phyloP scores from a whole-genome alignment of 2,113 vertebrate species.

The Isurus oxyrinchus region DNA sequence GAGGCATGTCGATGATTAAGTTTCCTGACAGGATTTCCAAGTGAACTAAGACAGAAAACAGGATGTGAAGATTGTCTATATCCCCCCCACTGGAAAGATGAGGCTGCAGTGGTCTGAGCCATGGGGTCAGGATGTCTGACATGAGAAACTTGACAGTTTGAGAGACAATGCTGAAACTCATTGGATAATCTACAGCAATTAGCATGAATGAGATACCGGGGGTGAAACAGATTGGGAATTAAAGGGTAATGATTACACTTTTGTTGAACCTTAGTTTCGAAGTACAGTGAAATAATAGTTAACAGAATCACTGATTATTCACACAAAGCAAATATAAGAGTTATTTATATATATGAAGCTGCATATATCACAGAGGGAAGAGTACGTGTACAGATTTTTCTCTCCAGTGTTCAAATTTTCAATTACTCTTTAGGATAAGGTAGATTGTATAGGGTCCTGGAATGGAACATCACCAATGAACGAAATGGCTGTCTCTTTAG shows the following conservation, averaged over 20 bases:
- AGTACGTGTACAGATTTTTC: not conserved
- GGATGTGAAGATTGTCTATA: not conserved
- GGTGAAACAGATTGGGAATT: not conserved
- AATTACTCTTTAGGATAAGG: not conserved
- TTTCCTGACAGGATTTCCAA: not conserved
- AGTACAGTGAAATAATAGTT: not conserved
- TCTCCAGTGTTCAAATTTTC: too few relatives aligned
- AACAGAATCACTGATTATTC: not conserved
- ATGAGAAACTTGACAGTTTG: not conserved
- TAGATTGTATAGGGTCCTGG: not conserved
- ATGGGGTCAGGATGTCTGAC: not conserved
- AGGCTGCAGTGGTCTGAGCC: not conserved
- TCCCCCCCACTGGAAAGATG: not conserved
- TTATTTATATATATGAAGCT: not conserved
- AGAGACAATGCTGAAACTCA: not conserved
- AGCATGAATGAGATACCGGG: not conserved
- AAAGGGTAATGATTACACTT: not conserved
- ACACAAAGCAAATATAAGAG: not conserved
- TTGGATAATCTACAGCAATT: not conserved
- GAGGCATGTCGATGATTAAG: not conserved
- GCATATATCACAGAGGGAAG: not conserved
- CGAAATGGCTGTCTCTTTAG: too few relatives aligned
- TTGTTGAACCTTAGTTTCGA: not conserved
- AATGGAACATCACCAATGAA: not conserved
- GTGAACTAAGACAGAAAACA: not conserved